These are phyloP conservation scores for Drosophila neocordata DNA, from an alignment of 1,140 invertebrate species.

Conservation along the genomic window DNA sequence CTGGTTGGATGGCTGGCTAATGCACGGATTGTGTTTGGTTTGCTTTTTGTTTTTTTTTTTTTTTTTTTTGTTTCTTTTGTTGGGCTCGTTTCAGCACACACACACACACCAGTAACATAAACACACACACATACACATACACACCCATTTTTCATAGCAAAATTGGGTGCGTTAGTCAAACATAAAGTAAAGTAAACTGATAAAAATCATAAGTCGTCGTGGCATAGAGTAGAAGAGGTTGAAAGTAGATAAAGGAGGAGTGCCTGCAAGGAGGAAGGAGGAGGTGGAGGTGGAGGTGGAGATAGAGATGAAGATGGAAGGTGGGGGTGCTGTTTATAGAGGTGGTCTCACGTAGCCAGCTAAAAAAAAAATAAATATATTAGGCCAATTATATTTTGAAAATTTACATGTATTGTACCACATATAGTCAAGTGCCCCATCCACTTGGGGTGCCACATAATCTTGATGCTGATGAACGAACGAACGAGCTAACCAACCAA, in stretches of 20 bases:
- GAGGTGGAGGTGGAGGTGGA: background rate
- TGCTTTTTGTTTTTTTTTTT: slow-evolving; percentile 35
- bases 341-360: slow-evolving; percentile 36
- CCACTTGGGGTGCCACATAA: slow-evolving; percentile 24
- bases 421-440: slow-evolving; percentile 50
- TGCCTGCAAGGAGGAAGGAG: slow-evolving; percentile 11
- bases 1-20: slow-evolving; percentile 50
- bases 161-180: slow-evolving; percentile 77
- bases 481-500: slow-evolving; percentile 21
- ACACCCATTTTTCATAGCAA: slow-evolving; percentile 70
- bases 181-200: slow-evolving; percentile 59
- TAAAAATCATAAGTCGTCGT: slow-evolving; percentile 56
- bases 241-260: slow-evolving; percentile 41
- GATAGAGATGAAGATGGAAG: slow-evolving; percentile 1
- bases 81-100: slow-evolving; percentile 32
- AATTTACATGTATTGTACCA: slow-evolving; percentile 59
- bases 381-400: slow-evolving; percentile 75
- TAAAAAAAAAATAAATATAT: slow-evolving; percentile 49
- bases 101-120: background rate
- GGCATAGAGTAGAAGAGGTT: slow-evolving; percentile 2
- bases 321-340: background rate
- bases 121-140: background rate
- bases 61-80: slow-evolving; percentile 34
- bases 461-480: slow-evolving; percentile 53
- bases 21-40: slow-evolving; percentile 57